These are phyloP conservation scores for Apogon talboti DNA, from an alignment of 2,797 vertebrate species.

Conservation along the genomic window DNA sequence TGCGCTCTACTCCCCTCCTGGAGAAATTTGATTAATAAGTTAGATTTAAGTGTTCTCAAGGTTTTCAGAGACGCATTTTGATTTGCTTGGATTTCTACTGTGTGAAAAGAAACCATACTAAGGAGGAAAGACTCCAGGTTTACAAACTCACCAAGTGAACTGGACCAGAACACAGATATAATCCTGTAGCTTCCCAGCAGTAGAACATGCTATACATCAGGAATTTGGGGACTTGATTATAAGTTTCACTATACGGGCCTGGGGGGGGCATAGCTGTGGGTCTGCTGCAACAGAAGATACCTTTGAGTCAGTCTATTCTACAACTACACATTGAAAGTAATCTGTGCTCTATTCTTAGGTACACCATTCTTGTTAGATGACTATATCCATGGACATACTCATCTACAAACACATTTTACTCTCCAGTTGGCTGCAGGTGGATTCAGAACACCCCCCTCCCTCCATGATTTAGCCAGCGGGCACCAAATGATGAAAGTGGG, in stretches of 20 bases:
- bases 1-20: no score
- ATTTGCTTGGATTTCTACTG: no score
- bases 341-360: background rate
- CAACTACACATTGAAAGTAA: constrained; percentile 2
- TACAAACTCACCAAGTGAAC: no score
- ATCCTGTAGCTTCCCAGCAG: background rate
- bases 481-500: constrained; percentile 29
- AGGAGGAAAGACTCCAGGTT: no score
- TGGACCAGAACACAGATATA: no score
- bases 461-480: constrained; percentile 30
- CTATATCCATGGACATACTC: background rate
- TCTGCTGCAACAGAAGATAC: constrained; percentile 51
- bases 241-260: background rate
- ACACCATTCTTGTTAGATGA: background rate
- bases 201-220: no score
- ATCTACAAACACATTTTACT: constrained; percentile 9
- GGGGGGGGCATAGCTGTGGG: constrained; percentile 6
- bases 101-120: no score
- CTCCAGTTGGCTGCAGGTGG: constrained; percentile 5
- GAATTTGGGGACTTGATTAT: no score
- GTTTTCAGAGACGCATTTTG: no score
- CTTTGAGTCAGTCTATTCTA: constrained; percentile 15
- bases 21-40: no score
- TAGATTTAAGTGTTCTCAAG: no score
- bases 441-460: constrained; percentile 29